A percentile compares a stretch with the other conserved stretches of the same genome.
Evolutionary conservation across 2,888 invertebrate genomes (phyloP).

Genomic region (Plutella xylostella): DNA sequence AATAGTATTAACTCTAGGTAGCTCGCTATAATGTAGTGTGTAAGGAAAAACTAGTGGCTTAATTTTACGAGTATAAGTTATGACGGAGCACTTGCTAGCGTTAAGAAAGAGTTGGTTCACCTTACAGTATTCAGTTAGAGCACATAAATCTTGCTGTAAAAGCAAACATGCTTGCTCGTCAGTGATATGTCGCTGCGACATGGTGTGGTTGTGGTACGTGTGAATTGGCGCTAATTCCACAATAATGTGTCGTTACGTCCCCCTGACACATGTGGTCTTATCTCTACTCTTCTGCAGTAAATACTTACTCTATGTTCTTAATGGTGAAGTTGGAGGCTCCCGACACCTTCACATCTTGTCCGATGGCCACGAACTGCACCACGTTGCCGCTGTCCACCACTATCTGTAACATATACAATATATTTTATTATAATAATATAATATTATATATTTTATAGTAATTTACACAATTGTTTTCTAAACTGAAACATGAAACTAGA

Average conservation of each 20-base stretch:
- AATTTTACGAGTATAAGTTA: no score
- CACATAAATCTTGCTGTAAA: no score
- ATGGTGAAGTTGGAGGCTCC: conserved; percentile 65
- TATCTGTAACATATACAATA: conserved; percentile 41
- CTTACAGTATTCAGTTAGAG: no score
- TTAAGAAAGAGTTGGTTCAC: no score
- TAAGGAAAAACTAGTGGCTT: no score
- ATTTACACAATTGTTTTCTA: background rate
- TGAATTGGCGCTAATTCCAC: no score
- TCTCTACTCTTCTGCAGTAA: background rate
- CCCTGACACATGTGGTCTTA: background rate
- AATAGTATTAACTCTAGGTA: no score
- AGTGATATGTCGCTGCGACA: no score
- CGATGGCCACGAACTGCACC: conserved; percentile 49
- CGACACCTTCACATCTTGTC: conserved; percentile 57
- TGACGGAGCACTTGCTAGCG: no score
- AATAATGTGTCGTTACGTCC: background rate
- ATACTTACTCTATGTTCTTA: conserved; percentile 62
- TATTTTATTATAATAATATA: background rate
- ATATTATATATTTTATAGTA: background rate
- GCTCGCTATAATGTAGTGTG: no score
- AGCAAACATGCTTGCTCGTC: no score
- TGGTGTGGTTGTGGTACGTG: no score
- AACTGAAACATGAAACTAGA: background rate
- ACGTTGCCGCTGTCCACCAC: conserved; percentile 34